These are phyloP conservation scores for Drosophila dives DNA, from an alignment of 2,888 invertebrate species.

Conservation along the genomic window DNA sequence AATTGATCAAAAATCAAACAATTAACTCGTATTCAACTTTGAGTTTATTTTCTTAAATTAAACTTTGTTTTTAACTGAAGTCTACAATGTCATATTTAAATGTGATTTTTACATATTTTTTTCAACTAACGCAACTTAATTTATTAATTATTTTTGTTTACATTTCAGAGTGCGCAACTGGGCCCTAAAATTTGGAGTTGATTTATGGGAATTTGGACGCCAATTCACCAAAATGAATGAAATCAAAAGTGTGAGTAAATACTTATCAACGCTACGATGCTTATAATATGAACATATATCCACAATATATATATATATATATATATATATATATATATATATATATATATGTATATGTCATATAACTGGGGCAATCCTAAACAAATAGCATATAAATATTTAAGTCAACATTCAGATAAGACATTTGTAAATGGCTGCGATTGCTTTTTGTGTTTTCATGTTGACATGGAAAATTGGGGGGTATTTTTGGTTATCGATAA, in stretches of 20 bases:
- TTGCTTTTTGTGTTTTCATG: conserved; percentile 25
- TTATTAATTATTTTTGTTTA: conserved; percentile 60
- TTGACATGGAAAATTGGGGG: background rate
- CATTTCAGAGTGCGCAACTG: conserved; percentile 94
- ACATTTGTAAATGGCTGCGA: conserved; percentile 61
- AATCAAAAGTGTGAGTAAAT: conserved; percentile 91
- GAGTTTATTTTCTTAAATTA: background rate
- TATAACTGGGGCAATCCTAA: conserved; percentile 17
- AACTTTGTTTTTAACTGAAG: background rate
- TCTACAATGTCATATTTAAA: background rate
- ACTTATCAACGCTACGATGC: background rate
- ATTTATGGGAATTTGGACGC: conserved; percentile 94
- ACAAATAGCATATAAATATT: conserved; percentile 26
- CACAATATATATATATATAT: background rate
- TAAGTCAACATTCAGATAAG: conserved; percentile 35
- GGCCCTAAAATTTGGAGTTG: conserved; percentile 95
- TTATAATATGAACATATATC: background rate
- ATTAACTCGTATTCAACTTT: background rate
- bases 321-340: background rate
- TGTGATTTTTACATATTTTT: background rate
- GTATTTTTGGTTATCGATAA: conserved; percentile 58
- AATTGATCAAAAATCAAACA: background rate
- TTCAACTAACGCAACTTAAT: conserved; percentile 6
- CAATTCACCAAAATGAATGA: conserved; percentile 95
- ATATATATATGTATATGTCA: background rate